Percentiles rank a stretch among this genome's conserved stretches.
These are phyloP conservation scores for Hassar affinis DNA, from an alignment of 2,113 vertebrate species.

Conservation along the genomic window DNA sequence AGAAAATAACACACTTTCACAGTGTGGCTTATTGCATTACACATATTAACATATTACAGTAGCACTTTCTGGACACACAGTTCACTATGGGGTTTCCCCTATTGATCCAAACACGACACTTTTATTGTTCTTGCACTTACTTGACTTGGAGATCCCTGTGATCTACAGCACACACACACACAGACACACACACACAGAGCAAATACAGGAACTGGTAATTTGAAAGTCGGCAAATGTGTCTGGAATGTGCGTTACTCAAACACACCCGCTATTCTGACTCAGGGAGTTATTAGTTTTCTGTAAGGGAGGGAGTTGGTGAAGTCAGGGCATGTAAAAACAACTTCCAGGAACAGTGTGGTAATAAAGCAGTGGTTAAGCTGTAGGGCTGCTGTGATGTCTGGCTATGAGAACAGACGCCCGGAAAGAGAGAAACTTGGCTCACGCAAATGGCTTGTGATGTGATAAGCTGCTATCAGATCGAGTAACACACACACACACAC, in stretches of 20 bases:
- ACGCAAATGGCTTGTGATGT: neutral
- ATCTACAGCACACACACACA: neutral
- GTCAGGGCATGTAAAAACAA: constrained; percentile 41
- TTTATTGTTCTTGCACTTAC: neutral
- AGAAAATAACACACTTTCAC: constrained; percentile 15
- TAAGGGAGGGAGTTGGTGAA: constrained; percentile 19
- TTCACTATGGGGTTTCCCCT: constrained; percentile 4
- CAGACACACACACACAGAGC: neutral
- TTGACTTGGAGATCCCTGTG: neutral
- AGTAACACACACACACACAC: constrained; percentile 7
- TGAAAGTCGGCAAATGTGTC: constrained; percentile 27
- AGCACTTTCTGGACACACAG: neutral
- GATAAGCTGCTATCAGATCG: constrained; percentile 26
- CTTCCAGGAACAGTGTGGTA: constrained; percentile 43
- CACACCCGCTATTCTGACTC: constrained; percentile 22
- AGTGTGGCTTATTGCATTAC: constrained; percentile 2
- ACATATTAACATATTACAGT: neutral
- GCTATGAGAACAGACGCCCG: constrained; percentile 22
- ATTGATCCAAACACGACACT: neutral
- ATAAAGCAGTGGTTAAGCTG: constrained; percentile 33
- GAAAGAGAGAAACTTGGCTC: neutral
- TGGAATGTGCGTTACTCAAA: constrained; percentile 44
- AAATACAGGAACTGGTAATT: constrained; percentile 11
- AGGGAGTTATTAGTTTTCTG: constrained; percentile 36
- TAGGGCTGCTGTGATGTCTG: constrained; percentile 36